Evolutionary conservation across 2,113 vertebrate species (phyloP).

Genomic region (Emydocephalus ijimae): DNA sequence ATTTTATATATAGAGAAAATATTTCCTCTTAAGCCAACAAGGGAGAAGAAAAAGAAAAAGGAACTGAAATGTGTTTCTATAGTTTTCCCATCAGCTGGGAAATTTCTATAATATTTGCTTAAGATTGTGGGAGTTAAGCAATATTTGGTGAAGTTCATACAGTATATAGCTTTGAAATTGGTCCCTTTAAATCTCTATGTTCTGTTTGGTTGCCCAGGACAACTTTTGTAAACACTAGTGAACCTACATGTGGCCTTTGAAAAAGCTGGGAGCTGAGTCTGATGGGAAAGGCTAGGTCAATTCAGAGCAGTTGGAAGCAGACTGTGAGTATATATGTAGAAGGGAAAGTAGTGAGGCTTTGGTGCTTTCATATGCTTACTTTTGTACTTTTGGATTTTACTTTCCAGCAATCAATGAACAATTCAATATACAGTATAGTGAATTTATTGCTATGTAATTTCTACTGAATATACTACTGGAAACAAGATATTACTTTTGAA

Average conservation of each 20-base stretch:
- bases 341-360: neutral
- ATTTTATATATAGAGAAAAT: neutral
- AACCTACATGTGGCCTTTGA: conserved; percentile 29
- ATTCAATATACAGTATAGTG: neutral
- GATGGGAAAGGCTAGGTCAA: conserved; percentile 24
- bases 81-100: neutral
- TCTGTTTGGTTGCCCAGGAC: conserved; percentile 48
- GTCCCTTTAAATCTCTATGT: conserved; percentile 32
- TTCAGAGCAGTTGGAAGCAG: conserved; percentile 5
- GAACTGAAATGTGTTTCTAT: neutral
- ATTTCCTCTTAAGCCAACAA: conserved; percentile 3
- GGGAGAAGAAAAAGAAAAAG: neutral
- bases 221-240: conserved; percentile 41
- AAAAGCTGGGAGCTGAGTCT: conserved; percentile 27
- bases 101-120: neutral
- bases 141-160: conserved; percentile 2
- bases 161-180: conserved; percentile 6
- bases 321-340: neutral
- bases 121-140: neutral
- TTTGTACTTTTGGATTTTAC: conserved; percentile 3
- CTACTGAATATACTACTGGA: conserved; percentile 1
- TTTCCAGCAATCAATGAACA: conserved; percentile 3
- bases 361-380: conserved; percentile 10
- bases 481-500: conserved; percentile 20
- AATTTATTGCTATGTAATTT: conserved; percentile 8